These are phyloP conservation scores for Rhopalosiphum nymphaeae DNA, from an alignment of 2,888 invertebrate genomes.

Conservation along the genomic window DNA sequence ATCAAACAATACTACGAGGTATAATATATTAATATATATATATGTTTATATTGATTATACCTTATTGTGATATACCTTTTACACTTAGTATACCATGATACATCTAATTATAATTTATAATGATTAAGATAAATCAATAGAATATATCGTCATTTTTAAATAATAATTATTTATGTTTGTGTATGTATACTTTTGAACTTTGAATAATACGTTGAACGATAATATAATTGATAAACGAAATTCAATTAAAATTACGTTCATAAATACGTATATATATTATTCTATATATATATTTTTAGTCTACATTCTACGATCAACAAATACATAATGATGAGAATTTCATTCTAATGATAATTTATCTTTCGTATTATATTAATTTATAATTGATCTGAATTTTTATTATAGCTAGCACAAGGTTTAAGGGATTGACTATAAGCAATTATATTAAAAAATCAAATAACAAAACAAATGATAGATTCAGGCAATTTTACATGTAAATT, in stretches of 20 bases:
- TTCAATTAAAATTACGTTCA: neutral
- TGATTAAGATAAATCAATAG: neutral
- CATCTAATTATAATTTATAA: neutral
- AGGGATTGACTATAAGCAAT: neutral
- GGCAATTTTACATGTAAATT: neutral
- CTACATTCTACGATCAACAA: neutral
- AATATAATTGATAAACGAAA: neutral
- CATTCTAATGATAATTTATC: neutral
- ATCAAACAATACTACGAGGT: neutral
- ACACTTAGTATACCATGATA: too few species aligned
- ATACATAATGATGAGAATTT: neutral
- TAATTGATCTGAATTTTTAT: neutral
- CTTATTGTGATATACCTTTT: neutral
- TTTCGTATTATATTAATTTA: neutral
- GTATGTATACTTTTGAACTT: neutral
- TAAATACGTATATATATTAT: neutral
- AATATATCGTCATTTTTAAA: neutral
- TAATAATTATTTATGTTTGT: neutral
- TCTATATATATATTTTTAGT: neutral
- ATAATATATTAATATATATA: neutral
- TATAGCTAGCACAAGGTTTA: neutral
- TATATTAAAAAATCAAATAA: neutral
- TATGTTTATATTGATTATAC: neutral
- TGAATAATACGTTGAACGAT: neutral
- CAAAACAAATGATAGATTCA: neutral